Conservation (phyloP, 2,888 invertebrate species). For the Lycocerus yunnanus region DNA sequence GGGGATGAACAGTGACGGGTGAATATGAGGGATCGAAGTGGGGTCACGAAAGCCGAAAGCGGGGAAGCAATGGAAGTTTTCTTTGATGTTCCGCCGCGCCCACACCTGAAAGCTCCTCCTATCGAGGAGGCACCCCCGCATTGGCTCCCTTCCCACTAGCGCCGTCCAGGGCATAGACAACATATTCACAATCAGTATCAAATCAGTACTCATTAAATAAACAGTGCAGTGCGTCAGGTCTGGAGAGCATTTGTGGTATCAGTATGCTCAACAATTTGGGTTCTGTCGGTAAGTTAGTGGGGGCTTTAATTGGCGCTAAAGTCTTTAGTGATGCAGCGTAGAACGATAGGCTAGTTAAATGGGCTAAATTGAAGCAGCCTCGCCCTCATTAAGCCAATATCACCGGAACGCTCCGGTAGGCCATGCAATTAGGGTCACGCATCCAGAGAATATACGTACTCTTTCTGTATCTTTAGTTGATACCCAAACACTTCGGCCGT, state of each 20-base stretch:
- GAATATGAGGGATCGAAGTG: conserved; percentile 14
- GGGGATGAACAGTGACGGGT: conserved; percentile 25
- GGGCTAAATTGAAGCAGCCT: conserved; percentile 57
- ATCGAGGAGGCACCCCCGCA: conserved; percentile 44
- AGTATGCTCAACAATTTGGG: conserved; percentile 57
- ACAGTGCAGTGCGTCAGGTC: conserved; percentile 55
- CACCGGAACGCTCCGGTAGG: conserved; percentile 54
- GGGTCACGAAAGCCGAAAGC: conserved; percentile 9
- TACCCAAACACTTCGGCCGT: conserved; percentile 30
- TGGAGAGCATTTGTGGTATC: conserved; percentile 39
- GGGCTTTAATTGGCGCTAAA: conserved; percentile 57
- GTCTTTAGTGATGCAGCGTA: conserved; percentile 57
- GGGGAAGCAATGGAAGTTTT: conserved; percentile 36
- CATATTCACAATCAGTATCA: conserved; percentile 58
- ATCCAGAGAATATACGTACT: conserved; percentile 37
- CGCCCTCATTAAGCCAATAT: conserved; percentile 58
- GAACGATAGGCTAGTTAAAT: conserved; percentile 58
- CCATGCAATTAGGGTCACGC: conserved; percentile 54
- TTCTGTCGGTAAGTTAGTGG: conserved; percentile 56
- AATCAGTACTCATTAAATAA: conserved; percentile 60
- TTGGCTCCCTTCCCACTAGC: conserved; percentile 51
- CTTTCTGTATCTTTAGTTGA: conserved; percentile 46
- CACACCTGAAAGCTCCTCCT: conserved; percentile 42
- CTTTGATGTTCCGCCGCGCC: conserved; percentile 41
- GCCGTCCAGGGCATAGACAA: conserved; percentile 50